Percentiles rank a stretch among this genome's conserved stretches.
phyloP scores from a whole-genome alignment of 1,140 invertebrate genomes.

The Vanessa atalanta region DNA sequence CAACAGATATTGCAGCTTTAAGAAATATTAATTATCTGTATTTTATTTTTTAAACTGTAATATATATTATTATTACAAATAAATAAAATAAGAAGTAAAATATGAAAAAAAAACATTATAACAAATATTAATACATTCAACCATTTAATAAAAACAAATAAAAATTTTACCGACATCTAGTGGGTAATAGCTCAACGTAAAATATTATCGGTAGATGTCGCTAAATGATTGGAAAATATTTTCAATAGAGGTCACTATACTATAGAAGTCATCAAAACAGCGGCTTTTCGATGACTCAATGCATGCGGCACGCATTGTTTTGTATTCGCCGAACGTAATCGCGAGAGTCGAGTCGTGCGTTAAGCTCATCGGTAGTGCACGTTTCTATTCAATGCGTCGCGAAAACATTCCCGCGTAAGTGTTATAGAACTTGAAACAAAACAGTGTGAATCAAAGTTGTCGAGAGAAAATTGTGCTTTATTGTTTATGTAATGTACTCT shows the following conservation, averaged over 20 bases:
- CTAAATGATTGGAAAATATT: conserved; percentile 27
- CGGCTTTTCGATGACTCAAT: conserved; percentile 43
- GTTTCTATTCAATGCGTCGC: conserved; percentile 52
- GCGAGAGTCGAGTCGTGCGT: conserved; percentile 55
- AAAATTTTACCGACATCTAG: conserved; percentile 8
- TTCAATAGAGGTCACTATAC: conserved; percentile 44
- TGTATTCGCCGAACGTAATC: conserved; percentile 72
- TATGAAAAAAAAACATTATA: too few relatives aligned
- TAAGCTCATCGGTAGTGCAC: conserved; percentile 57
- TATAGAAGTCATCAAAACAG: conserved; percentile 9
- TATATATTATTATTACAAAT: too few relatives aligned
- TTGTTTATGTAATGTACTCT: conserved; percentile 60
- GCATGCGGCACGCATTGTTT: conserved; percentile 51
- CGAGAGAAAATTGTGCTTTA: conserved; percentile 64
- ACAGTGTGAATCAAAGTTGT: conserved; percentile 65
- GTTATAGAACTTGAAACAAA: conserved; percentile 58
- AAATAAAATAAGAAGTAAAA: too few relatives aligned
- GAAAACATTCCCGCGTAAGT: conserved; percentile 67
- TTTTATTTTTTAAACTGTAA: too few relatives aligned
- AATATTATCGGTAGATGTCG: conserved; percentile 40
- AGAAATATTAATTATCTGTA: not conserved
- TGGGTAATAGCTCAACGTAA: not conserved
- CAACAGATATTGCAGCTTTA: not conserved
- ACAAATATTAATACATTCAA: too few relatives aligned
- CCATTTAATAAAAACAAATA: not conserved